phyloP scores from a whole-genome alignment of 2,888 invertebrate species.

The Chrysotoxum bicinctum region DNA sequence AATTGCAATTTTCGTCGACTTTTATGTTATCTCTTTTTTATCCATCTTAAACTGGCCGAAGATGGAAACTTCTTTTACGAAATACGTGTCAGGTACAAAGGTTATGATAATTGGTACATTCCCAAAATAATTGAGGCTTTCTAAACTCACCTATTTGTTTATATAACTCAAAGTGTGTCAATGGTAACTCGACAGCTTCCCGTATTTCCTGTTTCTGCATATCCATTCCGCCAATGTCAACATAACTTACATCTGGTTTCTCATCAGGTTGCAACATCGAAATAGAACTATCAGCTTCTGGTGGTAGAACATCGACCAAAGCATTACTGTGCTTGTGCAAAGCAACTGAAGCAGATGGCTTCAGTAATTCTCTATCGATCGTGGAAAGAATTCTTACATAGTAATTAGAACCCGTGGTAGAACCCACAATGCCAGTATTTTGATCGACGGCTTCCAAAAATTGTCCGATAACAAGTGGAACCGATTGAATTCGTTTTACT shows the following conservation, averaged over 20 bases:
- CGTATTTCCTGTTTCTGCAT: conserved; percentile 99
- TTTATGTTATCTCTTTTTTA: too few species aligned
- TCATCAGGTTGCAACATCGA: conserved; percentile 99
- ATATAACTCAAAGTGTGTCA: conserved; percentile 99
- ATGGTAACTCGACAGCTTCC: conserved; percentile 98
- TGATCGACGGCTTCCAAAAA: conserved; percentile 99
- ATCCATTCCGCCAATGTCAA: conserved; percentile 99
- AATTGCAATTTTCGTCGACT: too few species aligned
- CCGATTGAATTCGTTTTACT: conserved; percentile 99
- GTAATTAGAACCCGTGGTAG: conserved; percentile 99
- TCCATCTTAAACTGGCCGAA: too few species aligned
- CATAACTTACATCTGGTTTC: conserved; percentile 98
- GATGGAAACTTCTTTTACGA: too few species aligned
- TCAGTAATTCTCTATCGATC: conserved; percentile 97
- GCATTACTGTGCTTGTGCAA: conserved; percentile 99
- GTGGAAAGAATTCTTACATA: conserved; percentile 99
- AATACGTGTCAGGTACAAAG: too few species aligned
- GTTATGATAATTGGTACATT: neutral
- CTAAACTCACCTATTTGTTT: conserved; percentile 92
- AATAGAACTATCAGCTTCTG: conserved; percentile 99
- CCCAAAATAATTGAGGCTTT: neutral
- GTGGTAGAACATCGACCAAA: conserved; percentile 98
- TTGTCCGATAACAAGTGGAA: conserved; percentile 99
- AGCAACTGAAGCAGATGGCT: conserved; percentile 99
- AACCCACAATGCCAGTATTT: conserved; percentile 99